Evolutionary conservation across 2,113 vertebrate genomes (phyloP).

Genomic region (Pterophyllum scalare): DNA sequence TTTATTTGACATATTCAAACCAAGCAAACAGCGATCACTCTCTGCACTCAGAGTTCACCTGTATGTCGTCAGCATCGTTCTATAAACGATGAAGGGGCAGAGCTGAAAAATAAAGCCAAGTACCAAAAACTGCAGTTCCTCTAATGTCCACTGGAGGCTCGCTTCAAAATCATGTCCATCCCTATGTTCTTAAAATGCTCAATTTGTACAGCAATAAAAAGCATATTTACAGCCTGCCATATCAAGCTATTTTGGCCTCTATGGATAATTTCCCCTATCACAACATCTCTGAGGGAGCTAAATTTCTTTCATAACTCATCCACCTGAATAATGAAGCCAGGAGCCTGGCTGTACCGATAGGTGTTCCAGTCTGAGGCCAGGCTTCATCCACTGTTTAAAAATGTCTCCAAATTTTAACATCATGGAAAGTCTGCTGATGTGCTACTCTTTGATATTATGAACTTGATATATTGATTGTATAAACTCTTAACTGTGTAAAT

Average conservation of each 20-base stretch:
- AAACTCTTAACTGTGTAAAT: background rate
- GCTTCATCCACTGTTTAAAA: background rate
- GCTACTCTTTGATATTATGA: too few species aligned
- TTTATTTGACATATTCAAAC: background rate
- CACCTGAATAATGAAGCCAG: background rate
- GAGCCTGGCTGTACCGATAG: too few species aligned
- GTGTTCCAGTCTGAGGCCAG: background rate
- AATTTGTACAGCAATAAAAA: background rate
- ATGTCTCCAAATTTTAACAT: background rate
- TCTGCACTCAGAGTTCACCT: background rate
- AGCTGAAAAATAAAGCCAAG: background rate
- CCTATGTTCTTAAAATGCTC: background rate
- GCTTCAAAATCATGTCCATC: background rate
- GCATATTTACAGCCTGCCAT: background rate
- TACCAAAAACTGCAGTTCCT: background rate
- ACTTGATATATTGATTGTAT: background rate
- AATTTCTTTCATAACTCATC: background rate
- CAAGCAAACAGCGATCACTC: background rate
- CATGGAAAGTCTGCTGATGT: too few species aligned
- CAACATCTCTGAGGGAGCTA: fast-evolving
- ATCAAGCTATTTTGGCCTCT: background rate
- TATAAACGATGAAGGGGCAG: background rate
- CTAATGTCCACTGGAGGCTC: background rate
- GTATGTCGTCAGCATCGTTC: background rate
- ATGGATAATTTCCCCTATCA: fast-evolving